Conservation (phyloP, 1,140 invertebrate species). For the Calycopis cecrops region DNA sequence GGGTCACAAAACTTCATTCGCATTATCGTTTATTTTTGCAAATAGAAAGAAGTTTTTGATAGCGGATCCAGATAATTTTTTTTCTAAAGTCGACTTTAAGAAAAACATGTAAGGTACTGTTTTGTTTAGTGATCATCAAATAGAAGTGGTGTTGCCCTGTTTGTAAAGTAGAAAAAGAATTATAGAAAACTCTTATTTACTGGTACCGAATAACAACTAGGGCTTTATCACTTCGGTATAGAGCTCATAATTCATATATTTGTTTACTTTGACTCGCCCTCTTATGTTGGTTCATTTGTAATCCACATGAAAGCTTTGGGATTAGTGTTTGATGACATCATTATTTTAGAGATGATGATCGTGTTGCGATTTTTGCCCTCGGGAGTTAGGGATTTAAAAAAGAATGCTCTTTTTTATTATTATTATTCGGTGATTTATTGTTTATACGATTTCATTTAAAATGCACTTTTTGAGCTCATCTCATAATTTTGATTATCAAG, state of each 20-base stretch:
- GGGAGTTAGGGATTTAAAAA: slow-evolving; percentile 35
- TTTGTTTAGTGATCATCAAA: background rate
- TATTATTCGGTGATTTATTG: slow-evolving; percentile 56
- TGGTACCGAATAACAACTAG: background rate
- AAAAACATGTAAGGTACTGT: background rate
- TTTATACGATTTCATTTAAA: slow-evolving; percentile 19
- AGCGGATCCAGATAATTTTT: background rate
- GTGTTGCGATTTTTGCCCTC: slow-evolving; percentile 57
- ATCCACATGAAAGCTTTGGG: slow-evolving; percentile 73
- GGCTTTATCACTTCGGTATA: slow-evolving; percentile 24
- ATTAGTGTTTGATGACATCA: slow-evolving; percentile 75
- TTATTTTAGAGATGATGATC: slow-evolving; percentile 70
- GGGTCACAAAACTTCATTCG: slow-evolving; percentile 11
- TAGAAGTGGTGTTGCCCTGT: background rate
- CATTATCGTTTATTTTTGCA: background rate
- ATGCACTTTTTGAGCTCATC: too few relatives aligned
- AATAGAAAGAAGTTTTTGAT: slow-evolving; percentile 5
- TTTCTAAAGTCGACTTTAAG: background rate
- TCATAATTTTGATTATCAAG: too few relatives aligned
- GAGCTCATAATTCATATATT: slow-evolving; percentile 28
- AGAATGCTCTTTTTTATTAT: slow-evolving; percentile 37
- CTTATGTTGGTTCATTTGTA: slow-evolving; percentile 31
- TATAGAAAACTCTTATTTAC: slow-evolving; percentile 2
- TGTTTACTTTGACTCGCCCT: background rate
- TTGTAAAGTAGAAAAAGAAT: background rate